Conservation (phyloP, 2,113 vertebrate genomes). For the Eretmochelys imbricata region DNA sequence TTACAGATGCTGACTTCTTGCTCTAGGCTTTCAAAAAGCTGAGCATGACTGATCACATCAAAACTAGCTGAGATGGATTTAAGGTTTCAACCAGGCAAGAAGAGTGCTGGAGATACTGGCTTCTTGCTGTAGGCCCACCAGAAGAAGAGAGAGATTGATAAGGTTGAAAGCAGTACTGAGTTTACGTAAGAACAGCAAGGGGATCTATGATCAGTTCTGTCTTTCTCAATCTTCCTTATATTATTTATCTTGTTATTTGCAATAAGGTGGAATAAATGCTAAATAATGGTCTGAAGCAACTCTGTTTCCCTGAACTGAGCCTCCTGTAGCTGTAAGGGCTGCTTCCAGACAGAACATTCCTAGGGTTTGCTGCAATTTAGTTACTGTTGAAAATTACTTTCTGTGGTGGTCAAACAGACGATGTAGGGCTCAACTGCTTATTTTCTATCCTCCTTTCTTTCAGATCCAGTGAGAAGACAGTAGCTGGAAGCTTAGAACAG, state of each 20-base stretch:
- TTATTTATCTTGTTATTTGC: neutral
- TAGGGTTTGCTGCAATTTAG: neutral
- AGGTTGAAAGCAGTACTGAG: neutral
- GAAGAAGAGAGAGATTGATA: neutral
- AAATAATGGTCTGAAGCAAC: neutral
- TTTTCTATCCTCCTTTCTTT: neutral
- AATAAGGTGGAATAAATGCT: neutral
- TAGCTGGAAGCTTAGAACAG: neutral
- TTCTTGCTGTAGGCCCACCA: neutral
- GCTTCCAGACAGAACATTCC: neutral
- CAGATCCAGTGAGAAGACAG: neutral
- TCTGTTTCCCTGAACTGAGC: fast-evolving
- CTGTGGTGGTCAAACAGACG: neutral
- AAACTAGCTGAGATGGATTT: neutral
- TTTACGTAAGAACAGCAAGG: neutral
- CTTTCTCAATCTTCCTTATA: neutral
- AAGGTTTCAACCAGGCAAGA: neutral
- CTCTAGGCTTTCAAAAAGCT: neutral
- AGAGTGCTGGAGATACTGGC: neutral
- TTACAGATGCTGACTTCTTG: neutral
- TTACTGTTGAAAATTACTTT: neutral
- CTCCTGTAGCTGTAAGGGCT: neutral
- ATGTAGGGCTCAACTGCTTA: neutral
- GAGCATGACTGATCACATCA: neutral
- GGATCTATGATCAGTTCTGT: fast-evolving